Evolutionary conservation across 1,140 invertebrate species (phyloP), one percentile per base, ranked within the genome.

Genomic region (Bombus pascuorum): DNA sequence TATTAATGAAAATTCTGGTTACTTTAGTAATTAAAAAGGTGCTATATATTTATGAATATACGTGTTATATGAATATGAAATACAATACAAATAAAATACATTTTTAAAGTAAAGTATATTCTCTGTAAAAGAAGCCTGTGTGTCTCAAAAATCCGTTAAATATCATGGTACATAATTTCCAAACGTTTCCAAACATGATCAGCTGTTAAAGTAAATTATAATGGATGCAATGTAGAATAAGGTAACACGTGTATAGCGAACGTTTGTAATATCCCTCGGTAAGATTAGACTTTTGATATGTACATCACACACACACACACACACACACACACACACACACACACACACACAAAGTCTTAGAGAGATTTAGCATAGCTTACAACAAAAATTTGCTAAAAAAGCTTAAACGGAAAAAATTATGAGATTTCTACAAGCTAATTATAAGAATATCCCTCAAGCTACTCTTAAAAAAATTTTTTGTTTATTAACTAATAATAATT

Each of bases 211-310:
- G 28, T 79, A 32, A 68, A 47, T n/a, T 79, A 47, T 28, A 34
- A 37, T 42, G 12, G 62, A 12, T 12, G 0, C 77, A 34, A 32
- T 18, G 1, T 53, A 53, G 15, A 53, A 22, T 47, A 42, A 42
- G n/a, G 32, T 34, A 13, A 62, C 42, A 37, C 32, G 42, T 79
- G 77, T 34, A 53, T 68, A 28, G 13, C 6, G 37, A 47, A 79
- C 34, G 77, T n/a, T 79, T 47, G 42, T 25, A 79, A 22, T 53
- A 47, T 78, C n/a, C n/a, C 34, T 66, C 10, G 9, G 13, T n/a
- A 39, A 78, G 32, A 78, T 79, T 65, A 37, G 25, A 32, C 62
- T 25, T 47, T 37, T 68, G 25, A 79, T 79, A 68, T 79, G 42
- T 42, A 68, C 44, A 28, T 10, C 44, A 59, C 28, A 28, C 0